phyloP scores from a whole-genome alignment of 2,113 vertebrate genomes.

The Ailurus styani region DNA sequence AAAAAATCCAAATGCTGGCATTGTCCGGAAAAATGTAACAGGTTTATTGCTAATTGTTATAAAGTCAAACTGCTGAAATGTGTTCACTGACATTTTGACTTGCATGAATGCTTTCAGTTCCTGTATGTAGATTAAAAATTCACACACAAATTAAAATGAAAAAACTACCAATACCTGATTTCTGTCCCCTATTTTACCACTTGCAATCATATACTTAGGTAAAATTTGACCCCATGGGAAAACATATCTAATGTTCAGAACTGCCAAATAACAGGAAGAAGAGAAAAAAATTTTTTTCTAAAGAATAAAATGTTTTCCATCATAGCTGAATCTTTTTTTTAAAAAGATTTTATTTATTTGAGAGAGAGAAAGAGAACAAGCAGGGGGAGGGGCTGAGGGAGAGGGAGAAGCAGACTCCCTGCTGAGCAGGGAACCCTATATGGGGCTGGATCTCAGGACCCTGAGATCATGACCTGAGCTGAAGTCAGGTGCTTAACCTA shows the following conservation, averaged over 20 bases:
- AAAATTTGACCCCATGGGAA: constrained; percentile 86
- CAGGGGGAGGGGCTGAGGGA: neutral
- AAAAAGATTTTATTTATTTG: neutral
- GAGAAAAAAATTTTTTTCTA: neutral
- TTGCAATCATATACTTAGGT: constrained; percentile 86
- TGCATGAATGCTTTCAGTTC: constrained; percentile 77
- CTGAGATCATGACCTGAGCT: neutral
- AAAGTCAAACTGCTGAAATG: constrained; percentile 84
- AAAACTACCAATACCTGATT: constrained; percentile 84
- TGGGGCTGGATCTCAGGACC: neutral
- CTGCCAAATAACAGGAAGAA: neutral
- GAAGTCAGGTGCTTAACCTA: neutral
- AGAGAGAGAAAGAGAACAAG: neutral
- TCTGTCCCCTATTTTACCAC: constrained; percentile 84
- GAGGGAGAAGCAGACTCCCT: neutral
- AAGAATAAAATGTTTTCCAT: neutral
- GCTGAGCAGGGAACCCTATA: neutral
- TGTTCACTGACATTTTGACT: constrained; percentile 78
- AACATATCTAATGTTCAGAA: constrained; percentile 72
- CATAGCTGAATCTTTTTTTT: neutral
- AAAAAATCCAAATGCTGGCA: constrained; percentile 89
- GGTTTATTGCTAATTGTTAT: constrained; percentile 85
- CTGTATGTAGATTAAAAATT: constrained; percentile 82
- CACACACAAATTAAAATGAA: constrained; percentile 87
- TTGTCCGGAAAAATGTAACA: constrained; percentile 87